Conservation (phyloP, 2,113 vertebrate genomes). For the Ictidomys tridecemlineatus region DNA sequence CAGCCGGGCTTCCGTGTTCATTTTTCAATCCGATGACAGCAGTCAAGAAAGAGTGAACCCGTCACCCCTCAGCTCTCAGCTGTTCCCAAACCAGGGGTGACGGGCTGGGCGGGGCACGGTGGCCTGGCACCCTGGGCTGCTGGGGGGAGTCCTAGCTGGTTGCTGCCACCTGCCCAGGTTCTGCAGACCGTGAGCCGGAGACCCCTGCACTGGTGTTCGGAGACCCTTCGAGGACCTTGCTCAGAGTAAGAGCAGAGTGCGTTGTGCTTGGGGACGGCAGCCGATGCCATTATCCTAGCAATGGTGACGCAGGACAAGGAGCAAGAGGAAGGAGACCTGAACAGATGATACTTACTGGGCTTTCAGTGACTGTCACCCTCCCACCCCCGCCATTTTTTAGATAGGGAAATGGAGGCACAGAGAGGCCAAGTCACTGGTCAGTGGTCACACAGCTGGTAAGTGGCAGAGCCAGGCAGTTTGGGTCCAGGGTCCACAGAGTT, state of each 20-base stretch:
- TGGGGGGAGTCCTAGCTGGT: accelerated
- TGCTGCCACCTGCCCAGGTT: not conserved
- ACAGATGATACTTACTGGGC: accelerated
- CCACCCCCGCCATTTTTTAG: not conserved
- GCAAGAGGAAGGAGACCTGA: not conserved
- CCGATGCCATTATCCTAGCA: accelerated
- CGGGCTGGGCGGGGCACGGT: too few relatives aligned
- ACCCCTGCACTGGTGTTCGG: not conserved
- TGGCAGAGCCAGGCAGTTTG: not conserved
- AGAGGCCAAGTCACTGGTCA: not conserved
- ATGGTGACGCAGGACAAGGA: accelerated
- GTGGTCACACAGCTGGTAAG: not conserved
- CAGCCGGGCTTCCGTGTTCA: not conserved
- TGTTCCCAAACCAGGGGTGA: not conserved
- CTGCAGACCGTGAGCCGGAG: not conserved
- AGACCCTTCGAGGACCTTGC: not conserved
- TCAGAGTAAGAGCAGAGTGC: not conserved
- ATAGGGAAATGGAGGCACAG: not conserved
- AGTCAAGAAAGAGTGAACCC: not conserved
- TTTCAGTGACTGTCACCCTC: accelerated
- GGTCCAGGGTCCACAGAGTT: not conserved
- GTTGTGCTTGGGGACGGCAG: not conserved
- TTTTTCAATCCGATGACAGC: not conserved
- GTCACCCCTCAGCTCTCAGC: not conserved
- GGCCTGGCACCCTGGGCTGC: accelerated